Evolutionary conservation across 2,797 vertebrate species (phyloP).

Genomic region (Hephaestus fuliginosus): DNA sequence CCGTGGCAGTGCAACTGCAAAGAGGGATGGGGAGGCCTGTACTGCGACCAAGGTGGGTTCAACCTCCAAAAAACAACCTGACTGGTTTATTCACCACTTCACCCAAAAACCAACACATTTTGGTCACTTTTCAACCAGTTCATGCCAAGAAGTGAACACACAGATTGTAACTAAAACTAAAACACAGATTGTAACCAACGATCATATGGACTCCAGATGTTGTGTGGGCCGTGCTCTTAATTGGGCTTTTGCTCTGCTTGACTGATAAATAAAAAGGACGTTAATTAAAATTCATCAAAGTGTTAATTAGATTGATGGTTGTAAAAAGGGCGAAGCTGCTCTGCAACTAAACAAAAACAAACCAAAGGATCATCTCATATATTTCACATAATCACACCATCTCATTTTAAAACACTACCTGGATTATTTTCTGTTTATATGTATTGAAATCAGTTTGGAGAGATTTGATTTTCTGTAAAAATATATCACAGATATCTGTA

Average conservation of each 20-base stretch:
- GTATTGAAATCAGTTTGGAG: neutral
- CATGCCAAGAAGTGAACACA: neutral
- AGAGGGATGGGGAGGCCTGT: slow-evolving; percentile 91
- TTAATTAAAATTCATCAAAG: neutral
- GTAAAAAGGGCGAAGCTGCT: neutral
- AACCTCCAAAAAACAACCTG: accelerated
- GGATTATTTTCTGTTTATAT: neutral
- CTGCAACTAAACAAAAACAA: neutral
- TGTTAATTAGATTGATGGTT: neutral
- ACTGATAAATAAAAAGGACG: neutral
- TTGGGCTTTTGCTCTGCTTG: neutral
- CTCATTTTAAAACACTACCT: neutral
- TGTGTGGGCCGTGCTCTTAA: neutral
- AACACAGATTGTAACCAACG: too few relatives aligned
- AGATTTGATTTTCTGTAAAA: neutral
- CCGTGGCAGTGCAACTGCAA: slow-evolving; percentile 90
- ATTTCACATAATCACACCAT: too few relatives aligned
- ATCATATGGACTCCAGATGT: neutral
- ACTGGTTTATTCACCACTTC: too few relatives aligned
- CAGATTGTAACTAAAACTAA: neutral
- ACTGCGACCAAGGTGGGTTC: slow-evolving; percentile 86
- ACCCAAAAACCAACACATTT: neutral
- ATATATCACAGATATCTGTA: neutral
- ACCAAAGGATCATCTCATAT: neutral
- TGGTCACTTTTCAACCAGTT: neutral